Percentiles rank a stretch among this genome's conserved stretches.
These are phyloP conservation scores for Peromyscus melanophrys DNA, from an alignment of 2,797 vertebrate species.

Conservation along the genomic window DNA sequence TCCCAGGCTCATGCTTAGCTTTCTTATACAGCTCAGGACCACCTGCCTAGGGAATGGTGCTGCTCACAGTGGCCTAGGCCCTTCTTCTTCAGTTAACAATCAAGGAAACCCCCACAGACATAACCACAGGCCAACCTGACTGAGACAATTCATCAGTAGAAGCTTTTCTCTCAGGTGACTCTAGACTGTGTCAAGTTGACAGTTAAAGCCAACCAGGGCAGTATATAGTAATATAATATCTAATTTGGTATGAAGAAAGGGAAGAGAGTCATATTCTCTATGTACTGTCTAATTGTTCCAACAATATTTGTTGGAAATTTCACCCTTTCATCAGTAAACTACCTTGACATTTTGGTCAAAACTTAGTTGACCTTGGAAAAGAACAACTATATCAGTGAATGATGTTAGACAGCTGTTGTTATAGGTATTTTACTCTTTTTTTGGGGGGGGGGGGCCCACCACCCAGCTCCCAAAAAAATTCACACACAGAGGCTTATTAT, in stretches of 20 bases:
- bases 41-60: background rate
- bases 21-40: background rate
- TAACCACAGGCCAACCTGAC: background rate
- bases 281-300: background rate
- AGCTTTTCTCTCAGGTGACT: background rate
- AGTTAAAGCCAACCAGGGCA: background rate
- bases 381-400: background rate
- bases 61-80: background rate
- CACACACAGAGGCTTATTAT: too few relatives aligned
- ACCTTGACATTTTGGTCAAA: slow-evolving; percentile 9
- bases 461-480: too few relatives aligned
- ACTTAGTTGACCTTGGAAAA: background rate
- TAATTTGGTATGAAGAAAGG: background rate
- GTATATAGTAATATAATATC: background rate
- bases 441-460: too few relatives aligned
- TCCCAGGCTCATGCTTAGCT: background rate
- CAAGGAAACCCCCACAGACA: background rate
- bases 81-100: background rate
- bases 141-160: background rate
- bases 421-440: too few relatives aligned
- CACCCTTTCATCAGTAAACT: background rate
- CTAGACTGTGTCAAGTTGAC: background rate
- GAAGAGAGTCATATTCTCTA: background rate
- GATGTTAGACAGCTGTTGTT: background rate
- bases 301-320: background rate